Evolutionary conservation across 2,113 vertebrate genomes (phyloP).

Genomic region (Mirounga angustirostris): DNA sequence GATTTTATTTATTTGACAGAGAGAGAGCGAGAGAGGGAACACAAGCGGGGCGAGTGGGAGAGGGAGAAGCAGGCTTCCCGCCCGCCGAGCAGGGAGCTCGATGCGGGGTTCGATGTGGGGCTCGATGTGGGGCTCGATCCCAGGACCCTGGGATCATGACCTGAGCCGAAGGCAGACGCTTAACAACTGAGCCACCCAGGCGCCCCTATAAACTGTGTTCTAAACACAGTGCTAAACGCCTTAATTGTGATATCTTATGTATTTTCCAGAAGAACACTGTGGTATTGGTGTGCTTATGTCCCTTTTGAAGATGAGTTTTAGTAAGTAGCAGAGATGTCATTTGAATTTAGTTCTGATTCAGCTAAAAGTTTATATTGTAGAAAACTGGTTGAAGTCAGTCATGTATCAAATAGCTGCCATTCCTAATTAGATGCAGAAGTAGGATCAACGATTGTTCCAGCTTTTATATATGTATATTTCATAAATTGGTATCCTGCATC

Average conservation of each 20-base stretch:
- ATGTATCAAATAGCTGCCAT: background rate
- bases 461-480: background rate
- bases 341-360: conserved; percentile 21
- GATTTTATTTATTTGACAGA: no score
- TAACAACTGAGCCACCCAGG: no score
- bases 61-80: no score
- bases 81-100: no score
- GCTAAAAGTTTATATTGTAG: background rate
- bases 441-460: background rate
- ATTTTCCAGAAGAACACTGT: background rate
- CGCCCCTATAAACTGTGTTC: background rate
- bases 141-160: no score
- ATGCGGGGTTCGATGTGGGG: no score
- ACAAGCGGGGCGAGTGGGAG: no score
- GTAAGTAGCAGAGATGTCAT: background rate
- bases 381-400: background rate
- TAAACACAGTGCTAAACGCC: background rate
- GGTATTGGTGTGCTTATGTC: background rate
- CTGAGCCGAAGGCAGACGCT: no score
- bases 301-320: background rate
- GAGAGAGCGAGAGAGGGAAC: no score
- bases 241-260: background rate
- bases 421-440: background rate
- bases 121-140: no score
- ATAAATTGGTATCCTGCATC: background rate